These are phyloP conservation scores for Pomphorhynchus laevis DNA, from an alignment of 1,140 invertebrate genomes.

Conservation along the genomic window DNA sequence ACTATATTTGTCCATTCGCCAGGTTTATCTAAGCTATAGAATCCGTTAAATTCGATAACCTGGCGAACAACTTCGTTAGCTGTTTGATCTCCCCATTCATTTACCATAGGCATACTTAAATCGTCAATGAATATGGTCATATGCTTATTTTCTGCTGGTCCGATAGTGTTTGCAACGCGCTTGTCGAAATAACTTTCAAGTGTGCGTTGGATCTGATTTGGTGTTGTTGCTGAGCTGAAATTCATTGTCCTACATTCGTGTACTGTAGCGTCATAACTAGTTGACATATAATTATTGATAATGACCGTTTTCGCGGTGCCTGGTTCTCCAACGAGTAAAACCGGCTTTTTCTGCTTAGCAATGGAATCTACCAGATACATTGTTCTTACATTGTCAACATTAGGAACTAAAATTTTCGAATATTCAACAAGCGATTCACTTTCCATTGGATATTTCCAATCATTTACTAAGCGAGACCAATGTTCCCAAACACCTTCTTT, in stretches of 20 bases:
- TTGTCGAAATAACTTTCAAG: constrained; percentile 84
- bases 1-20: constrained; percentile 62
- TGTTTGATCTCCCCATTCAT: constrained; percentile 63
- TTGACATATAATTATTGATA: constrained; percentile 67
- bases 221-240: constrained; percentile 70
- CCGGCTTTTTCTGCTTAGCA: constrained; percentile 43
- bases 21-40: constrained; percentile 76
- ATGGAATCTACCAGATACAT: constrained; percentile 53
- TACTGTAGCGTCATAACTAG: constrained; percentile 47
- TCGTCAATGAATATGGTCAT: constrained; percentile 79
- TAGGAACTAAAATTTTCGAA: constrained; percentile 52
- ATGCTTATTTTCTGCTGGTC: constrained; percentile 55
- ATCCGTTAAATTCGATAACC: constrained; percentile 74
- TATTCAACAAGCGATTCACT: constrained; percentile 50
- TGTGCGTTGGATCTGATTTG: constrained; percentile 34
- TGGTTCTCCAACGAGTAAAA: constrained; percentile 55
- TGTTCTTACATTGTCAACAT: constrained; percentile 60
- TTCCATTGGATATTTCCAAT: constrained; percentile 49
- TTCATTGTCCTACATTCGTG: constrained; percentile 52
- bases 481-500: constrained; percentile 46
- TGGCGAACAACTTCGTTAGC: constrained; percentile 82
- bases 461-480: constrained; percentile 43
- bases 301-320: constrained; percentile 79
- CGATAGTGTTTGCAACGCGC: constrained; percentile 58
- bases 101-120: constrained; percentile 67